Conservation (phyloP, 2,797 vertebrate species). For the Poeciliopsis infans region DNA sequence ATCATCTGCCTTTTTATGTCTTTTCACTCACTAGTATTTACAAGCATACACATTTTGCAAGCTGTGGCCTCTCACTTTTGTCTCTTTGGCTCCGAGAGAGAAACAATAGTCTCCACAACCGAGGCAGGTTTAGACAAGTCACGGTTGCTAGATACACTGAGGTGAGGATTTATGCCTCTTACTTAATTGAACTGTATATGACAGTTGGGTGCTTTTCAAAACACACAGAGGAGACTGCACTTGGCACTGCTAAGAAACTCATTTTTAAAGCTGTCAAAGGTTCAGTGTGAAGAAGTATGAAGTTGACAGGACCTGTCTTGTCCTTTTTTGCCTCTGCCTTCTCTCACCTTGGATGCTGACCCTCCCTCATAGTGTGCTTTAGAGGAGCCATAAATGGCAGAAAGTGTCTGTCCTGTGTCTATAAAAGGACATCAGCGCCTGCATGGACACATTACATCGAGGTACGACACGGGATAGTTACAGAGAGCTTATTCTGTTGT, state of each 20-base stretch:
- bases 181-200: slow-evolving; percentile 50
- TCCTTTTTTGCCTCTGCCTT: slow-evolving; percentile 51
- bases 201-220: slow-evolving; percentile 31
- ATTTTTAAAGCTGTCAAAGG: slow-evolving; percentile 49
- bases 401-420: slow-evolving; percentile 75
- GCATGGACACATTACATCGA: slow-evolving; percentile 55
- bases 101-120: slow-evolving; percentile 56
- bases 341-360: slow-evolving; percentile 63
- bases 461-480: slow-evolving; percentile 58
- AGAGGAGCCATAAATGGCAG: slow-evolving; percentile 82
- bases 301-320: slow-evolving; percentile 40
- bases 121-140: slow-evolving; percentile 74
- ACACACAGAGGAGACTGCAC: slow-evolving; percentile 46
- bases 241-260: slow-evolving; percentile 50
- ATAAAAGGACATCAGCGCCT: slow-evolving; percentile 77
- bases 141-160: slow-evolving; percentile 52
- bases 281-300: slow-evolving; percentile 24
- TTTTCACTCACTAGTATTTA: slow-evolving; percentile 43
- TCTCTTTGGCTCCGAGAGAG: slow-evolving; percentile 27
- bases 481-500: slow-evolving; percentile 16
- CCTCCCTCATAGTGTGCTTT: slow-evolving; percentile 18
- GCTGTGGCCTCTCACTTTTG: slow-evolving; percentile 50
- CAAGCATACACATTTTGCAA: slow-evolving; percentile 27
- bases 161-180: slow-evolving; percentile 62
- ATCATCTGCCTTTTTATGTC: slow-evolving; percentile 26